Percentiles rank a stretch among this genome's conserved stretches.
These are phyloP conservation scores for Myiagra hebetior DNA, from an alignment of 2,113 vertebrate species.

Conservation along the genomic window DNA sequence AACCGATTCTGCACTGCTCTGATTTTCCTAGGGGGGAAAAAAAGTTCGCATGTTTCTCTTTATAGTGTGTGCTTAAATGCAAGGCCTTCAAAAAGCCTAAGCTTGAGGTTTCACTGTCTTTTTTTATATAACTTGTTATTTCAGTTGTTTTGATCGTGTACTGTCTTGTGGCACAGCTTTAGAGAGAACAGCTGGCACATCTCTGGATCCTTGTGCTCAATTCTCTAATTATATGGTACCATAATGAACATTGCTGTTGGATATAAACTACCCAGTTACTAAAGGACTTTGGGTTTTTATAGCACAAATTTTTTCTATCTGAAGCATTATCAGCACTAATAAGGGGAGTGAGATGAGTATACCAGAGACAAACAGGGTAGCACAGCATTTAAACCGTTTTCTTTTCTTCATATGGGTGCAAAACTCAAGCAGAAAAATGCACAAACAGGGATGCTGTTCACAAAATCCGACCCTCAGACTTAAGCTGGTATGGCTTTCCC, in stretches of 20 bases:
- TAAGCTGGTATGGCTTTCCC: not conserved
- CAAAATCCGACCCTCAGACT: not conserved
- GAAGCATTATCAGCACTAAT: not conserved
- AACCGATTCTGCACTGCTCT: not conserved
- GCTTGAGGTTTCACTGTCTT: not conserved
- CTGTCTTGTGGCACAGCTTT: not conserved
- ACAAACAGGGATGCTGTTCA: not conserved
- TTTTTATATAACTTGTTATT: not conserved
- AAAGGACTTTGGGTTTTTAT: not conserved
- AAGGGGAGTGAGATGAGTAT: not conserved
- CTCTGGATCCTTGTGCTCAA: not conserved
- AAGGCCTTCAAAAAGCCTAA: not conserved
- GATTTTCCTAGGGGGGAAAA: not conserved
- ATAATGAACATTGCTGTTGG: not conserved
- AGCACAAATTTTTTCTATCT: not conserved
- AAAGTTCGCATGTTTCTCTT: not conserved
- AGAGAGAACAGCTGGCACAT: not conserved
- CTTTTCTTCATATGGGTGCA: not conserved
- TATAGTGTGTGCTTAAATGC: not conserved
- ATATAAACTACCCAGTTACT: not conserved
- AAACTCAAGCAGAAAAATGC: not conserved
- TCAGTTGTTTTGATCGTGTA: not conserved
- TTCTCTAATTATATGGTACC: not conserved
- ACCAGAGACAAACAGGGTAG: not conserved
- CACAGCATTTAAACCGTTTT: not conserved